A percentile compares a stretch with the other conserved stretches of the same genome.
Conservation (phyloP, 2,797 vertebrate genomes). For the Aselliscus stoliczkanus region DNA sequence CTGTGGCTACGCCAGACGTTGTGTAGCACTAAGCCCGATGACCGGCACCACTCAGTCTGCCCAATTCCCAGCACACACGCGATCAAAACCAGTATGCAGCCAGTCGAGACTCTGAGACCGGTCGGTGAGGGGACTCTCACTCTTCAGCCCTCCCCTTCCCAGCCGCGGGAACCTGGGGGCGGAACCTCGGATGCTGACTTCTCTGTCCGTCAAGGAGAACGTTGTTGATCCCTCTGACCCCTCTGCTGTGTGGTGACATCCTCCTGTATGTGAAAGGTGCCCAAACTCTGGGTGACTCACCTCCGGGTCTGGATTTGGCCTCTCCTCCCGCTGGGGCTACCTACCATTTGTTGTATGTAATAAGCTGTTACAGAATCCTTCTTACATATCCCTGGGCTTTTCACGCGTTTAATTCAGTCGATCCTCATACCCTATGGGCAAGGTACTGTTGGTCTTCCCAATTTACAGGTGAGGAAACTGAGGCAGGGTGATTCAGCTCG, state of each 20-base stretch:
- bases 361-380: background rate
- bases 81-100: background rate
- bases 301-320: background rate
- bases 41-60: accelerated
- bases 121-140: background rate
- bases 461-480: background rate
- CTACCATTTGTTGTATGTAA: background rate
- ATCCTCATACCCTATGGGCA: background rate
- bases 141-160: too few relatives aligned
- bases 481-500: background rate
- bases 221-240: background rate
- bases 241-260: background rate
- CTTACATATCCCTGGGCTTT: accelerated
- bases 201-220: background rate
- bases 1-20: accelerated
- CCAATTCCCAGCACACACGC: accelerated
- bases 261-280: too few relatives aligned
- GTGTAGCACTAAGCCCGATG: accelerated
- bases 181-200: too few relatives aligned
- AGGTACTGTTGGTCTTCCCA: background rate
- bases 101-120: too few relatives aligned
- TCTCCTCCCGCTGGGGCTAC: background rate
- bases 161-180: background rate
- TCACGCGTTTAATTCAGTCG: background rate
- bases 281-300: background rate